A percentile compares a stretch with the other conserved stretches of the same genome.
Evolutionary conservation across 2,797 vertebrate species (phyloP).

Genomic region (Galago senegalensis): DNA sequence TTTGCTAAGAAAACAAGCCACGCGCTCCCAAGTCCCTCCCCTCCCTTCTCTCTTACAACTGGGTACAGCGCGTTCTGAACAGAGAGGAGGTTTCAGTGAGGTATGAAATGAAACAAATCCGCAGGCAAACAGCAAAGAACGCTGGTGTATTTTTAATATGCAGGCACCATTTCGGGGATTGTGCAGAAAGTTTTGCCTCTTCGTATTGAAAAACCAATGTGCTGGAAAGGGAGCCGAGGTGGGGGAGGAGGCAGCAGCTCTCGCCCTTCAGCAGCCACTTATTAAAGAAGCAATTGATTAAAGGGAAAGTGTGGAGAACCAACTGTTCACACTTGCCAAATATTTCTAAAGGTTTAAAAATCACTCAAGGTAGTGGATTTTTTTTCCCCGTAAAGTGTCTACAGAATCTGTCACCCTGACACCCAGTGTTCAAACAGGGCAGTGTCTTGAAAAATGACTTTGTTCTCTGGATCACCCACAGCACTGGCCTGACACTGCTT

Average conservation of each 20-base stretch:
- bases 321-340: slow-evolving; percentile 71
- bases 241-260: neutral
- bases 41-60: slow-evolving; percentile 56
- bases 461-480: slow-evolving; percentile 67
- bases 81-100: slow-evolving; percentile 78
- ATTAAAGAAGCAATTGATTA: slow-evolving; percentile 71
- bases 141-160: slow-evolving; percentile 80
- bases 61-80: slow-evolving; percentile 76
- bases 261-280: neutral
- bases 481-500: slow-evolving; percentile 54
- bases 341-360: slow-evolving; percentile 74
- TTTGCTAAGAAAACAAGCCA: slow-evolving; percentile 77
- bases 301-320: slow-evolving; percentile 57
- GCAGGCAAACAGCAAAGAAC: slow-evolving; percentile 76
- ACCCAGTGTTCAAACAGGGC: slow-evolving; percentile 72
- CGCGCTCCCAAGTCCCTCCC: neutral
- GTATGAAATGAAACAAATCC: slow-evolving; percentile 83
- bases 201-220: slow-evolving; percentile 65
- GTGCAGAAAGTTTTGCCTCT: slow-evolving; percentile 69
- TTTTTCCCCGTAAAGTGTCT: slow-evolving; percentile 48
- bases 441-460: slow-evolving; percentile 75
- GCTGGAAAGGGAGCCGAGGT: slow-evolving; percentile 54
- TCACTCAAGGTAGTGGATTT: slow-evolving; percentile 63
- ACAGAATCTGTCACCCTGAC: slow-evolving; percentile 77
- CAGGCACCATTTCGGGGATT: slow-evolving; percentile 63